Base-by-base conservation (phyloP, 2,888 invertebrate species). In the Dermolepida albohirtum region DNA sequence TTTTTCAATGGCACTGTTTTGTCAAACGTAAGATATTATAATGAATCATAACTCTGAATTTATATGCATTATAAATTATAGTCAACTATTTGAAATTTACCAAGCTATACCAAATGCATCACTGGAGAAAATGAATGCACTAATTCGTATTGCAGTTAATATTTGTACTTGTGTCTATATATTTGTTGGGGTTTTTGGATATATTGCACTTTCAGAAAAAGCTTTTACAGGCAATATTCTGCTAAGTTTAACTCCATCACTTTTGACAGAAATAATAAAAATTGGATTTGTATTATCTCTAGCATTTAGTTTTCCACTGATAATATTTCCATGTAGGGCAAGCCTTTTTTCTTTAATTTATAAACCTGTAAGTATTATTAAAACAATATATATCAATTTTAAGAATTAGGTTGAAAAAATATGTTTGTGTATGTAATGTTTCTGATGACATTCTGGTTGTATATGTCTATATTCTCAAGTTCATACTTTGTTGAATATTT, bases 231-330 rank as follows among this genome's bases (percentile, higher is more conserved):
- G 98, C 34, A 98, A 98, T 81, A 92, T 98, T 72, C 86, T 98
- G 71, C 88, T 96, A 82, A 94, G 92, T 81, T 90, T 98, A 76
- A 89, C 92, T 34, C 90, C 92, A 0, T 92, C 94, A 1, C 85
- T 92, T 79, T 88, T 92, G 41, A 95, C 93, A 75, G 95, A 97
- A 83, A 87, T 93, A 67, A 95, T 98, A 78, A 97, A 97, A 86
- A 87, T 97, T 72, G 96, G 97, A 27, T 98, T 98, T 85, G 93
- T 98, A 7, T 85, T 97, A 76, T 97, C 97, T 0, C 89, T 98
- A 34, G 97, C 97, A 12, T 94, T 97, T 81, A 97, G 97, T 79
- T 98, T 98, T 84, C 98, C 98, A 0, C 87, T 99, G 72, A 95
- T 97, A 75, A 94, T 98, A 81, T 98, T 98, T 83, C 98, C 98